phyloP scores from a whole-genome alignment of 1,140 invertebrate genomes.

The Drosophila equinoxialis region DNA sequence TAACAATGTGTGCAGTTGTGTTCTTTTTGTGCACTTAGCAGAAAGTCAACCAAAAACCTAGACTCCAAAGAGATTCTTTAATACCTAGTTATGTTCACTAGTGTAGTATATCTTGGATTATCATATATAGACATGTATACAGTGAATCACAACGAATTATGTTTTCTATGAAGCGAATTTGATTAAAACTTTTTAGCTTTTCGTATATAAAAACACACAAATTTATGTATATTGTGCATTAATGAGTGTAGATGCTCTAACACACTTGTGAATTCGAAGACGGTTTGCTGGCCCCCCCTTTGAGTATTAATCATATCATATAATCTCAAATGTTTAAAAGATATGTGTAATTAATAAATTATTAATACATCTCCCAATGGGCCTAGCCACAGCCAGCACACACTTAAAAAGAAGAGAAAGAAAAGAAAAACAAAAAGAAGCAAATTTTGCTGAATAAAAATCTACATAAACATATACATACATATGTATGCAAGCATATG shows the following conservation, averaged over 20 bases:
- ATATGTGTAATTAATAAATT: constrained; percentile 13
- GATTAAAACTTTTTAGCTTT: no score
- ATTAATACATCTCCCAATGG: constrained; percentile 4
- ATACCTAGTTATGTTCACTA: no score
- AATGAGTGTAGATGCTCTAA: background rate
- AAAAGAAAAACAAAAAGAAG: constrained; percentile 5
- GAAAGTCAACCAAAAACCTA: no score
- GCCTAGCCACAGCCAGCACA: background rate
- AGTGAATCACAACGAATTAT: no score
- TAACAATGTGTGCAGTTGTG: no score
- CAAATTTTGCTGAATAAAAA: background rate
- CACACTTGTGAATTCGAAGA: background rate
- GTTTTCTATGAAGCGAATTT: no score
- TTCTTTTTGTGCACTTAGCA: no score
- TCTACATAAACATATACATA: background rate
- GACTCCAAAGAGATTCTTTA: no score
- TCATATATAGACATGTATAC: no score
- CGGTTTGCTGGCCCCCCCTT: background rate
- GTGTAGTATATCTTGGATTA: no score
- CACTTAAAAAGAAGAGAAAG: no score
- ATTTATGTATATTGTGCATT: background rate
- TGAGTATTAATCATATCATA: constrained; percentile 7
- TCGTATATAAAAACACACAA: background rate
- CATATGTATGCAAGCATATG: constrained; percentile 1
- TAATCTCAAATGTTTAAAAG: constrained; percentile 13